These are phyloP conservation scores for Apis dorsata DNA, from an alignment of 1,140 invertebrate species.

Conservation along the genomic window DNA sequence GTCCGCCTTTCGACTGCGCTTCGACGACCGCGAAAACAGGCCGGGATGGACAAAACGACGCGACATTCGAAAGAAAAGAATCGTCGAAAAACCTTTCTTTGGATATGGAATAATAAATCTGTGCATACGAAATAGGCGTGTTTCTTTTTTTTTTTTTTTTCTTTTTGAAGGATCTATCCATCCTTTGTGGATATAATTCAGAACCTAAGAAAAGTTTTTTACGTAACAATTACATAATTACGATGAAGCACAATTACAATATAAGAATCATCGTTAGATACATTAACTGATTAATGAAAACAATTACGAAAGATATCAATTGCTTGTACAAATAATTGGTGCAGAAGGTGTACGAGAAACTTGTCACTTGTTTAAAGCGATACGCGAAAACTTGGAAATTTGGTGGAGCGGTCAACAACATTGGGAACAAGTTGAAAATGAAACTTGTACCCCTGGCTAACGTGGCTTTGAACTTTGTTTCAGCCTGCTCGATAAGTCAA, in stretches of 20 bases:
- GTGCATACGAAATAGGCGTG: neutral
- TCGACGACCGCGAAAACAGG: constrained; percentile 37
- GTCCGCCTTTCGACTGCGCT: constrained; percentile 59
- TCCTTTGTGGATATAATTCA: too few species aligned
- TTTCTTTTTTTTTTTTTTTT: too few species aligned
- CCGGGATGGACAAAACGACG: neutral
- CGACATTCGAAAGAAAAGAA: neutral
- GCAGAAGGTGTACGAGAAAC: neutral
- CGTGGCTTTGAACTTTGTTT: constrained; percentile 66
- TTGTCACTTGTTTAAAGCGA: neutral
- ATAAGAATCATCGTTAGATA: too few species aligned
- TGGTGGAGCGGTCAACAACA: neutral
- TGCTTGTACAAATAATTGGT: neutral
- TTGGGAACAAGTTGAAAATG: constrained; percentile 44
- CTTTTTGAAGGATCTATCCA: too few species aligned
- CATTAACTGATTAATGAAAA: too few species aligned
- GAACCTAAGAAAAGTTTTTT: too few species aligned
- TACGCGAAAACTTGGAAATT: neutral
- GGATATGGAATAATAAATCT: constrained; percentile 19
- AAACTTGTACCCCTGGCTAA: constrained; percentile 45
- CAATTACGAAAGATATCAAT: neutral
- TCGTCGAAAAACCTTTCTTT: neutral
- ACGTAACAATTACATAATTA: too few species aligned
- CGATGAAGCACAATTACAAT: too few species aligned
- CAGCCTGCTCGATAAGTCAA: constrained; percentile 59